Base-by-base conservation (phyloP, 2,888 invertebrate species). In the Trichogramma evanescens region DNA sequence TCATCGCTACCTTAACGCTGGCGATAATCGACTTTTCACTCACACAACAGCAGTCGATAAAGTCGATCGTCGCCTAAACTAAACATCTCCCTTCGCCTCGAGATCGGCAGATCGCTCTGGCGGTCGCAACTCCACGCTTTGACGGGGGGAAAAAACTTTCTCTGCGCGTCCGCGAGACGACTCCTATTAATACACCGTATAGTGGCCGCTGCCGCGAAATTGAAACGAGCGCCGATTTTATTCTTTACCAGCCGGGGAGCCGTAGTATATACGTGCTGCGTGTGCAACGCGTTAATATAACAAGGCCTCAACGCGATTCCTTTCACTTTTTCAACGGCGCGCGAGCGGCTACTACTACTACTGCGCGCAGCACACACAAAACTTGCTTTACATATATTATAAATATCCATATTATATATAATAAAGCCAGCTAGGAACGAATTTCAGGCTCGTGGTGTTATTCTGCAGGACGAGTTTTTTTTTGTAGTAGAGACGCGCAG, bases 261-360 rank as follows among this genome's bases (percentile, higher is more conserved):
- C 56, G 57, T 59, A 66, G 63, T 60, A 50, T 52, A 26, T 26
- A 26, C 26, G 26, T 26, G 26, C 26, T 26, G 13, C 2, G 26
- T 26, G 26, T 26, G 26, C 26, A 26, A 26, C 26, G 26, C 26
- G 26, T 26, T 26, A 26, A 26, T 26, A 26, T 26, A 26, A 26
- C 26, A 26, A 26, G 26, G 26, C 26, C 26, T 26, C 26, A 26
- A 26, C 26, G 26, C 26, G 26, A 26, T 63, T 45, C 67, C 68
- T 68, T 68, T 68, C 67, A 68, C 68, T 68, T 68, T 67, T 61
- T 59, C 61, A 61, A 52, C 40, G 58, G 13, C 53, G 54, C 44
- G 45, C 26, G 26, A 26, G 26, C 26, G 3, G 26, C 26, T 2
- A 26, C 26, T 26, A 3, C 38, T 49, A 9, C 46, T 54, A 9